Base-by-base conservation (phyloP, 2,888 invertebrate genomes). In the Lymantria monacha region DNA sequence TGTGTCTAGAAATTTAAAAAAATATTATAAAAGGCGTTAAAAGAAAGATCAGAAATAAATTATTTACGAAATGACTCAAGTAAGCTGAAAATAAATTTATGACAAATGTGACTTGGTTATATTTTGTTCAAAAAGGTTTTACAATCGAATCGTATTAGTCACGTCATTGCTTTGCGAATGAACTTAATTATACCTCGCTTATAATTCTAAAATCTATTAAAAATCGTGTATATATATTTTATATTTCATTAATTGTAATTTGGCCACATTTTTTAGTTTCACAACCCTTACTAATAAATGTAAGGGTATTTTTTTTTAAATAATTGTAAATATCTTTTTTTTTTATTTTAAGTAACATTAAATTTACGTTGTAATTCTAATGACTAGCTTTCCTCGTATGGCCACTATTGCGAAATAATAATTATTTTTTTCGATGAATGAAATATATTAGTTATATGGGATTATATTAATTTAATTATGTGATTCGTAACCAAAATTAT, bases 341-440 rank as follows among this genome's bases (percentile, higher is more conserved):
- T 80, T 72, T 70, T 85, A 64, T 58, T 66, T 67, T 67, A 67
- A 64, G 66, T 66, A 80, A 83, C 77, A 82, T 84, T 87, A 82
- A 85, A 83, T 86, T 89, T 89, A 89, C 83, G 84, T 70, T 84
- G 87, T 89, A 79, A 82, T 62, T 79, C 91, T 91, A 91, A 87
- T 91, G 91, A 91, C 91, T 91, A 91, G 91, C 81, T 85, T 83
- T 82, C 84, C 84, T 87, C 87, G 81, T 86, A 89, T 87, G 89
- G 89, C 90, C 88, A 82, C 84, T 76, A 79, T 76, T 71, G 74
- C 72, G 61, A 77, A 78, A 70, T 45, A 62, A 65, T 69, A 22
- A 22, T 22, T 5, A 66, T 63, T 64, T 66, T n/a, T 66, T 53
- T 52, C 61, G 58, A 63, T 58, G 57, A 61, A 63, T 48, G 49